Conservation (phyloP, 2,888 invertebrate species). For the Cephus sareptanus region DNA sequence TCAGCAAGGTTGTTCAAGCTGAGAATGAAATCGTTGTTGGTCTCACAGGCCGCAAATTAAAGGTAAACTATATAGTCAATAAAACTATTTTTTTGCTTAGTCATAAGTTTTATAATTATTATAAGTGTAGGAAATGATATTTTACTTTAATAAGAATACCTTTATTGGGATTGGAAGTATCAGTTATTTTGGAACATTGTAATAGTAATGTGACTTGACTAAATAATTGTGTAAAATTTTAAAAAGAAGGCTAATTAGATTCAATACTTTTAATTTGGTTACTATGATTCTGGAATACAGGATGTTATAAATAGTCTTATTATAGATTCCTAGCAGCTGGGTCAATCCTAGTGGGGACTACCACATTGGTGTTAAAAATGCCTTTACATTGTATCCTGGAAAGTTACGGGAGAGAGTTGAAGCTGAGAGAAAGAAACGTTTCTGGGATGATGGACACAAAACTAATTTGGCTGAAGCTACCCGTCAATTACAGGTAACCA, state of each 20-base stretch:
- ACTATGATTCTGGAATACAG: neutral
- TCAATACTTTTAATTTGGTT: neutral
- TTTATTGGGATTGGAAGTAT: neutral
- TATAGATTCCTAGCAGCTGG: conserved; percentile 84
- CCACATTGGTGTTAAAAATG: conserved; percentile 88
- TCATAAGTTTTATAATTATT: neutral
- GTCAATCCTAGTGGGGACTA: conserved; percentile 85
- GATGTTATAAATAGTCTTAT: conserved; percentile 9
- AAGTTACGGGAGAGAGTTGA: conserved; percentile 84
- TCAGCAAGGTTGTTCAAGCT: conserved; percentile 78
- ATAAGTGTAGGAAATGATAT: neutral
- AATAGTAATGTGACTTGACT: neutral
- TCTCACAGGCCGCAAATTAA: conserved; percentile 87
- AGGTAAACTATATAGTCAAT: conserved; percentile 69
- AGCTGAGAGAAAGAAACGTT: conserved; percentile 79
- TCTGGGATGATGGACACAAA: conserved; percentile 89
- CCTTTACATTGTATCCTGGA: conserved; percentile 88
- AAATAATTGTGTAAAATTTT: neutral
- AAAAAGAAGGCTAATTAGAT: neutral
- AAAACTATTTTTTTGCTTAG: neutral
- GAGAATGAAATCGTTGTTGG: conserved; percentile 83
- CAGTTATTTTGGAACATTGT: neutral
- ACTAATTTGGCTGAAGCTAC: conserved; percentile 81
- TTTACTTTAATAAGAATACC: neutral
- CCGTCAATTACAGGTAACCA: conserved; percentile 73